phyloP scores from a whole-genome alignment of 1,140 invertebrate genomes.

The Mya arenaria region DNA sequence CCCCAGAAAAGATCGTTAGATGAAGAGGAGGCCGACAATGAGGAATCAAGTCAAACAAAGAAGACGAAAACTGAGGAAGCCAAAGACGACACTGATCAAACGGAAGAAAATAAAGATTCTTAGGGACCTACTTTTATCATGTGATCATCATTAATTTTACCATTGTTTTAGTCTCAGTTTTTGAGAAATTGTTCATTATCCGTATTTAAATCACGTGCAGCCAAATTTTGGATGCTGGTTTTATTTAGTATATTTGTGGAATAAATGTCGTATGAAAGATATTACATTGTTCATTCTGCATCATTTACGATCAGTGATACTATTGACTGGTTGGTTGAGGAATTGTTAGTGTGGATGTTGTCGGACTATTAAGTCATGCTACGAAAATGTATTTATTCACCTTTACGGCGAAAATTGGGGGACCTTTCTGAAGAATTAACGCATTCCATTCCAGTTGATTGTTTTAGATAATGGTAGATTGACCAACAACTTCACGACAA shows the following conservation, averaged over 20 bases:
- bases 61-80: slow-evolving; percentile 27
- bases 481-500: no score
- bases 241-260: slow-evolving; percentile 57
- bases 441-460: no score
- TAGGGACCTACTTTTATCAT: slow-evolving; percentile 14
- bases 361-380: no score
- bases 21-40: slow-evolving; percentile 44
- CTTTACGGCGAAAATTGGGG: no score
- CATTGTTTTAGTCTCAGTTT: slow-evolving; percentile 48
- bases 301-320: no score
- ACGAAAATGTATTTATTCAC: no score
- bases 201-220: slow-evolving; percentile 54
- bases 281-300: neutral
- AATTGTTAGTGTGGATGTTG: no score
- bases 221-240: slow-evolving; percentile 50
- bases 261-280: slow-evolving; percentile 45
- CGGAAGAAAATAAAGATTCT: slow-evolving; percentile 1
- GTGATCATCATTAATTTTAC: slow-evolving; percentile 50
- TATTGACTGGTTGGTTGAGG: no score
- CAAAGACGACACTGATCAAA: neutral
- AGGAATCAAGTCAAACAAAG: slow-evolving; percentile 45
- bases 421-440: no score
- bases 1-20: slow-evolving; percentile 45
- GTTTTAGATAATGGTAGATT: no score
- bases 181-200: slow-evolving; percentile 51